Conservation (phyloP, 2,888 invertebrate species). For the Drosophila nr. medialis region DNA sequence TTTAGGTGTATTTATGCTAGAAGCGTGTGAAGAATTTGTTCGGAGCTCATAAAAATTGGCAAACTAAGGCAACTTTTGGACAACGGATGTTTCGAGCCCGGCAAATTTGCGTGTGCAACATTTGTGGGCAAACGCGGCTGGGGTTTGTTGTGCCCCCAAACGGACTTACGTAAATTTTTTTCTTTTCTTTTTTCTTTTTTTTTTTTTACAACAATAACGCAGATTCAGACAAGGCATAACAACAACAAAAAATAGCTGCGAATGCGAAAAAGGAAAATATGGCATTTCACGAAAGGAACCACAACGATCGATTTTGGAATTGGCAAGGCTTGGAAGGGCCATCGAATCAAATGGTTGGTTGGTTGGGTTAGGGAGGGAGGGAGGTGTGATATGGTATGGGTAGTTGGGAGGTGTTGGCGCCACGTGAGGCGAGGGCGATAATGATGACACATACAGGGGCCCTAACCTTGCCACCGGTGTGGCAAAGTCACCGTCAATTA, state of each 20-base stretch:
- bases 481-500: slow-evolving; percentile 57
- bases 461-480: slow-evolving; percentile 50
- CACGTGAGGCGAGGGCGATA: slow-evolving; percentile 67
- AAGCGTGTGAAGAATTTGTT: slow-evolving; percentile 51
- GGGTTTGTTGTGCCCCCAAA: slow-evolving; percentile 8
- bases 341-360: slow-evolving; percentile 15
- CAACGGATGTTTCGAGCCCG: slow-evolving; percentile 35
- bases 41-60: slow-evolving; percentile 75
- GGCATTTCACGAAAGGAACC: slow-evolving; percentile 66
- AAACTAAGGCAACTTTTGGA: slow-evolving; percentile 70
- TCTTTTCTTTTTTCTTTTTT: slow-evolving; percentile 9
- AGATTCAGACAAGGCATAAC: slow-evolving; percentile 49
- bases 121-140: slow-evolving; percentile 38
- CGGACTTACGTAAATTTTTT: slow-evolving; percentile 6
- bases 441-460: slow-evolving; percentile 69
- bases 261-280: slow-evolving; percentile 49
- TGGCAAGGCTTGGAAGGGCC: slow-evolving; percentile 61
- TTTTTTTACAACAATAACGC: slow-evolving; percentile 62
- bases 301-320: slow-evolving; percentile 77
- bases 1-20: slow-evolving; percentile 35
- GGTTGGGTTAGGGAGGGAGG: too few species aligned
- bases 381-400: neutral
- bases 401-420: slow-evolving; percentile 13
- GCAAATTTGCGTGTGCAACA: slow-evolving; percentile 68
- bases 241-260: slow-evolving; percentile 29